These are phyloP conservation scores for Drosophila pruinosa DNA, from an alignment of 1,140 invertebrate species.

Conservation along the genomic window DNA sequence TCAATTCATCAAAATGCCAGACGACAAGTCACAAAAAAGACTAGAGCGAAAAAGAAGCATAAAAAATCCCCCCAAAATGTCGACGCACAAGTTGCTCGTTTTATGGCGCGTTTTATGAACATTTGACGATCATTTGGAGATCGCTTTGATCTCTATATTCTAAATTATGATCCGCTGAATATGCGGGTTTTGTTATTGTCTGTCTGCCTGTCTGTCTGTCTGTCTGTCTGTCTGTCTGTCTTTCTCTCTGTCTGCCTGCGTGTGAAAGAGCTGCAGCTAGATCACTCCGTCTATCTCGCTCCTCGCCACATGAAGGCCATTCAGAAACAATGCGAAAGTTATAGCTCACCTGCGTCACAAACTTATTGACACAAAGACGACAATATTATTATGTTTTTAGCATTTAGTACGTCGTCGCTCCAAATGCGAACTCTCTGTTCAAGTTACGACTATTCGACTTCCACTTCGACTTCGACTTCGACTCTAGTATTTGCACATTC, in stretches of 20 bases:
- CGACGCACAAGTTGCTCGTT: conserved; percentile 23
- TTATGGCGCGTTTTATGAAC: conserved; percentile 20
- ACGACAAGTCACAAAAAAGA: neutral
- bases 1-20: conserved; percentile 19
- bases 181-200: neutral
- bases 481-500: neutral
- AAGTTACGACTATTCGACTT: too few relatives aligned
- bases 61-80: conserved; percentile 3
- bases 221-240: neutral
- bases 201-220: neutral
- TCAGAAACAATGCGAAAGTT: conserved; percentile 5
- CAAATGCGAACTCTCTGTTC: too few relatives aligned
- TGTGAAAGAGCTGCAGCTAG: too few relatives aligned
- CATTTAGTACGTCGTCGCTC: neutral
- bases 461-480: too few relatives aligned
- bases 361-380: conserved; percentile 6
- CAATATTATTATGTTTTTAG: too few relatives aligned
- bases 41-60: neutral
- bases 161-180: conserved; percentile 16
- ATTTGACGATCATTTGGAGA: conserved; percentile 19
- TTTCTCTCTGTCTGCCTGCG: neutral
- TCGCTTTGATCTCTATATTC: conserved; percentile 16
- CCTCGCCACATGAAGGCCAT: conserved; percentile 1
- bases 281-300: neutral
- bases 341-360: conserved; percentile 1